phyloP scores from a whole-genome alignment of 2,888 invertebrate species.

The Plebejus anna region DNA sequence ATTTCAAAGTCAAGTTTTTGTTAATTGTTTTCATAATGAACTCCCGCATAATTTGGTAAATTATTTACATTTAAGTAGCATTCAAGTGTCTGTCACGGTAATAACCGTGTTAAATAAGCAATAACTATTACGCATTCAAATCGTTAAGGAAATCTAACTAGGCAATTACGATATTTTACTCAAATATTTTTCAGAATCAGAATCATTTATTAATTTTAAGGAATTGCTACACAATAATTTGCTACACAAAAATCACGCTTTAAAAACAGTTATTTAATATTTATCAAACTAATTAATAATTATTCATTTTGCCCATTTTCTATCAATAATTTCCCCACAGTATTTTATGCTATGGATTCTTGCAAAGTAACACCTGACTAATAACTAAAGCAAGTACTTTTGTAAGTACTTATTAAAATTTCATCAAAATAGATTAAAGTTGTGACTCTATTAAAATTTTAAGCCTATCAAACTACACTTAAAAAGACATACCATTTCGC shows the following conservation, averaged over 20 bases:
- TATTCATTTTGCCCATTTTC: no score
- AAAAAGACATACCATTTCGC: constrained; percentile 1
- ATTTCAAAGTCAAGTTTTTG: constrained; percentile 10
- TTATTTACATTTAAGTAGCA: not conserved
- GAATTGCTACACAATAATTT: not conserved
- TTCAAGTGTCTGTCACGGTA: not conserved
- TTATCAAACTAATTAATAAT: no score
- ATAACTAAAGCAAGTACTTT: no score
- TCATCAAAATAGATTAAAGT: no score
- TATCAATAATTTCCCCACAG: no score
- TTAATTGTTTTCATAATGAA: not conserved
- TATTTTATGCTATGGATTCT: no score
- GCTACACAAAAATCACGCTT: no score
- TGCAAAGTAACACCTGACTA: no score
- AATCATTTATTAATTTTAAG: not conserved
- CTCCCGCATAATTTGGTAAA: not conserved
- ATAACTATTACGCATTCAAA: not conserved
- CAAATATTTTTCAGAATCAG: not conserved
- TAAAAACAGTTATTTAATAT: no score
- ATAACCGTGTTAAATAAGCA: not conserved
- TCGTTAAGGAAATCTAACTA: not conserved
- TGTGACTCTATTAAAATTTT: not conserved
- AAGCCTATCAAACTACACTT: not conserved
- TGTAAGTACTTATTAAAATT: no score
- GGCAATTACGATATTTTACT: not conserved